phyloP scores from a whole-genome alignment of 2,888 invertebrate species.

The Lasioglossum calceatum region DNA sequence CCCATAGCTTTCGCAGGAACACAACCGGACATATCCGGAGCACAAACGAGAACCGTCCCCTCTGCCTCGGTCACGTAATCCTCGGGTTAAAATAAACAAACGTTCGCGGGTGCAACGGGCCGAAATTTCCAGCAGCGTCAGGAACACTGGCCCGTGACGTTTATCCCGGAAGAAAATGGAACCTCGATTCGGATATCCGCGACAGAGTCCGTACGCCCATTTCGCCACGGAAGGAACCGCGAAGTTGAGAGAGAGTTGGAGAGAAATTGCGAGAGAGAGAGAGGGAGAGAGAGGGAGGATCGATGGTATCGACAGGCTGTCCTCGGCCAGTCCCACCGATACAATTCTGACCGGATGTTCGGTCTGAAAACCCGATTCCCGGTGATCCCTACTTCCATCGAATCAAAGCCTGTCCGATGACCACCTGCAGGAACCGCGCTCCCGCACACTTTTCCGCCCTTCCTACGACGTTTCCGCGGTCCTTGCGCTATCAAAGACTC shows the following conservation, averaged over 20 bases:
- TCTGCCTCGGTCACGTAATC: conserved; percentile 29
- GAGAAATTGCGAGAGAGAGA: conserved; percentile 44
- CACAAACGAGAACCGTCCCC: conserved; percentile 16
- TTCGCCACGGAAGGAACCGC: conserved; percentile 61
- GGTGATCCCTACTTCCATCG: conserved; percentile 35
- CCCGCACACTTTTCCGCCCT: background rate
- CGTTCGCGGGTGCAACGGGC: conserved; percentile 23
- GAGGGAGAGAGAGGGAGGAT: conserved; percentile 48
- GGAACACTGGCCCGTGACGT: conserved; percentile 47
- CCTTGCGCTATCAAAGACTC: background rate
- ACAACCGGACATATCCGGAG: conserved; percentile 12
- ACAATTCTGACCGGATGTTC: conserved; percentile 56
- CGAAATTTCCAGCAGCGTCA: conserved; percentile 48
- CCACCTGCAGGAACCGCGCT: background rate
- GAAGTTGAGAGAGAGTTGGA: conserved; percentile 37
- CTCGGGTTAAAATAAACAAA: conserved; percentile 52
- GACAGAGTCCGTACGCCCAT: conserved; percentile 48
- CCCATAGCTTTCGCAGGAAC: background rate
- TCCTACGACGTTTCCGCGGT: background rate
- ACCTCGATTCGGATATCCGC: conserved; percentile 58
- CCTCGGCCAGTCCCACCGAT: conserved; percentile 47
- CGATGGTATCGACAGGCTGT: conserved; percentile 67
- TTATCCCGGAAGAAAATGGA: conserved; percentile 63
- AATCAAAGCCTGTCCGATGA: conserved; percentile 8
- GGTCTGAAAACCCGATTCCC: conserved; percentile 50